These are phyloP conservation scores for Amblyjoppa proteus DNA, from an alignment of 2,888 invertebrate species.

Conservation along the genomic window DNA sequence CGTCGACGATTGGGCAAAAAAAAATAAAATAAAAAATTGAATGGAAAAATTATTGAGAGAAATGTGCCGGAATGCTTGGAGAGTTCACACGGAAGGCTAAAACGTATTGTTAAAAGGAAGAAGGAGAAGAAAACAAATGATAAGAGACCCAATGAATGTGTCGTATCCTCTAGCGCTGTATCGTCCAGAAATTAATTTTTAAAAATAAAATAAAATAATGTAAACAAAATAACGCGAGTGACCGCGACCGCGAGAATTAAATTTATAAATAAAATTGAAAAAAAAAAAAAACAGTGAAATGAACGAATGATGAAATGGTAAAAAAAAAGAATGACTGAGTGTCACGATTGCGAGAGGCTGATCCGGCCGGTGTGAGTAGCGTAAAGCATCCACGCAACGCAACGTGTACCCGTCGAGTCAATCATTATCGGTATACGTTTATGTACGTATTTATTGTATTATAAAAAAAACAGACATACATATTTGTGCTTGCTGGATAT, in stretches of 20 bases:
- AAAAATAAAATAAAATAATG: constrained; percentile 66
- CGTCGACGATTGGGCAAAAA: constrained; percentile 25
- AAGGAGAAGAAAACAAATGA: constrained; percentile 28
- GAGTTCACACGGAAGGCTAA: constrained; percentile 39
- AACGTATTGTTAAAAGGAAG: constrained; percentile 37
- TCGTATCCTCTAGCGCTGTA: constrained; percentile 55
- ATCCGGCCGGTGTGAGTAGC: constrained; percentile 47
- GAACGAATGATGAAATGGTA: constrained; percentile 18
- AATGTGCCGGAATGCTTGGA: constrained; percentile 6
- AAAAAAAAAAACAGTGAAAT: constrained; percentile 21
- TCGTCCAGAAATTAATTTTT: constrained; percentile 51
- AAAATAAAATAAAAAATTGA: background rate
- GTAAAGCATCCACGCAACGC: constrained; percentile 46
- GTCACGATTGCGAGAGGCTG: constrained; percentile 36
- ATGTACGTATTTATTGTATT: constrained; percentile 65
- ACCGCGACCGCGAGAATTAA: constrained; percentile 36
- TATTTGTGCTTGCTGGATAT: constrained; percentile 82
- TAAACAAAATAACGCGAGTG: constrained; percentile 39
- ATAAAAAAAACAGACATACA: constrained; percentile 74
- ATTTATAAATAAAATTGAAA: constrained; percentile 29
- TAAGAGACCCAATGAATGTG: constrained; percentile 55
- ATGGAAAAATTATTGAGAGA: background rate
- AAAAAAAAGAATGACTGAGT: constrained; percentile 25
- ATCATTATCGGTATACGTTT: constrained; percentile 69
- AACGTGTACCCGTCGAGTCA: constrained; percentile 61